Evolutionary conservation across 2,888 invertebrate species (phyloP), one percentile per base, ranked within the genome.

Genomic region (Drosophila anomelani): DNA sequence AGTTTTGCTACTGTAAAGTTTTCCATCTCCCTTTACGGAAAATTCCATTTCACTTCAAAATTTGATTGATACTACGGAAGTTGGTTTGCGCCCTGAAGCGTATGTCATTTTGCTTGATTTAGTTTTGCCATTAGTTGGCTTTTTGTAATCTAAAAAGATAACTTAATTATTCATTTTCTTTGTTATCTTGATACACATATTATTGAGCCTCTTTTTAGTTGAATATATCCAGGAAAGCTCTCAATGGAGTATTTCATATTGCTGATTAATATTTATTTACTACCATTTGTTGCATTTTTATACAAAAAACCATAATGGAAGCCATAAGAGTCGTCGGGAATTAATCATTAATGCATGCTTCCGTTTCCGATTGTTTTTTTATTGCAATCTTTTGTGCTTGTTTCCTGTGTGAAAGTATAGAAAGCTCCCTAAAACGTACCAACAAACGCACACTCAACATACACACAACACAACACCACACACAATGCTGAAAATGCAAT

Each of bases 11-110:
- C 32, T 44, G 56, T 26, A 38, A 61, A 61, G 62, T 63, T 70
- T 20, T 53, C 13, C 41, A 1, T 49, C 4, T 55, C 58, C 58
- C 44, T 26, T 47, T 26, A 23, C 15, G 13, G 36, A 26, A 66
- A 73, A 73, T 73, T 54, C 56, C 53, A 26, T 60, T 55, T 29
- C 44, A 54, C 68, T 84, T 80, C 23, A 72, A 75, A 62, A 71
- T 62, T 70, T 83, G 88, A 84, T 88, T 88, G 84, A 83, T 85
- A 79, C 76, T 67, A 63, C 84, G 88, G 84, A 84, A 84, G 88
- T 88, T 47, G 76, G 66, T 71, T 80, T 76, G 72, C 15, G 64
- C 51, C 81, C 67, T 53, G 9, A 43, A 59, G 79, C 70, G 68
- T 56, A 70, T 79, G 77, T 72, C 73, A 62, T 70, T 78, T 67